Evolutionary conservation across 2,113 vertebrate species (phyloP), one percentile per base, ranked within the genome.

Genomic region (Tragelaphus scriptus): DNA sequence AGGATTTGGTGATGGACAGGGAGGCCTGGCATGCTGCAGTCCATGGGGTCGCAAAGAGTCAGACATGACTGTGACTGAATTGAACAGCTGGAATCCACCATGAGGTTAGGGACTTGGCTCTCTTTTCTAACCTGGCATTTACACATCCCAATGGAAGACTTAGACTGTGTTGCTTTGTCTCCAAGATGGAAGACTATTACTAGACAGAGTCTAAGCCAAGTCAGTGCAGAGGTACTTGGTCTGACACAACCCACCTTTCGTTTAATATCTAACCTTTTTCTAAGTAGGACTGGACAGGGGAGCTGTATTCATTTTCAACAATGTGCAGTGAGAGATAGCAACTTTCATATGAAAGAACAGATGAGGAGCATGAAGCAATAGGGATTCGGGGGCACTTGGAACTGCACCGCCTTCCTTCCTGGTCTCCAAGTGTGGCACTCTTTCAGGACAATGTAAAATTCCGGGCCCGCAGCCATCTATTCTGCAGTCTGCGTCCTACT

Each of bases 11-110:
- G 36, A 25, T 23, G 19, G 36, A 75, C 36, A 75, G 36, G 68
- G 63, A 68, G 32, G 63, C 63, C 32, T 68, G 32, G 63, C 2
- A 0, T 75, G 68, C 68, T 75, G 36, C 21, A 40, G n/a, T 75
- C n/a, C 68, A 75, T 25, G 36, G n/a, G 36, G 68, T 40, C 0
- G 0, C 21, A 40, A 40, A 71, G 4, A 36, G 36, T 75, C 36
- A 75, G n/a, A 40, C 21, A 23, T 0, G 0, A 71, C 19, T 71
- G n/a, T 0, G 1, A 23, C n/a, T 71, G 68, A 71, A 71, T 2
- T 40, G 68, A 21, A 23, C 65, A 77, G 23, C 26, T 25, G 15
- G 30, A 71, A 56, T 47, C 32, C 2, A 30, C 23, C 19, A 5
- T 15, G 28, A 94, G 11, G 28, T 32, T 7, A 68, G 25, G 79